phyloP scores from a whole-genome alignment of 2,797 vertebrate species.

The Acanthurus tractus region DNA sequence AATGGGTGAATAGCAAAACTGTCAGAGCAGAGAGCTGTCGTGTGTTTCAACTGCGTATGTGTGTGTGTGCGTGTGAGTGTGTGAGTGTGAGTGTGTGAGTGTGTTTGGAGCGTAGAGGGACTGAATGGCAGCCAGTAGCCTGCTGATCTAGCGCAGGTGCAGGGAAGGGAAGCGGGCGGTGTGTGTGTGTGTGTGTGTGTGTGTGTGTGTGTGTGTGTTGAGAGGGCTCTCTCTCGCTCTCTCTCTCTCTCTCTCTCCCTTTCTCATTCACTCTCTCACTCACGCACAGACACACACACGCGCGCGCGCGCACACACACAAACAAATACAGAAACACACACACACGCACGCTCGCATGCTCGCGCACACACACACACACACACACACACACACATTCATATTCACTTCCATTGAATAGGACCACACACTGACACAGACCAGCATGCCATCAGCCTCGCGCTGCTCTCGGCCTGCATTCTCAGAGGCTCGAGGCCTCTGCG shows the following conservation, averaged over 20 bases:
- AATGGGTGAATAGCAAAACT: conserved; percentile 66
- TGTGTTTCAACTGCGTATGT: conserved; percentile 26
- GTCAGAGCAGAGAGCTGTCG: conserved; percentile 62
- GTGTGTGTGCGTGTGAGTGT: conserved; percentile 23
- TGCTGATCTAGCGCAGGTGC: conserved; percentile 97
- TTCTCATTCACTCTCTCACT: not conserved
- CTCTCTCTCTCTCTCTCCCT: conserved; percentile 15
- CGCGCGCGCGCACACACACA: not conserved
- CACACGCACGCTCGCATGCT: no score
- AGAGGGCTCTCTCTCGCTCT: conserved; percentile 7
- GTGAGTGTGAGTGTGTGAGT: conserved; percentile 36
- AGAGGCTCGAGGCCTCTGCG: conserved; percentile 59
- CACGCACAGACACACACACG: not conserved
- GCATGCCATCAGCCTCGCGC: conserved; percentile 91
- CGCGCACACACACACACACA: not conserved
- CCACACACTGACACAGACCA: conserved; percentile 96
- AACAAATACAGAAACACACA: not conserved
- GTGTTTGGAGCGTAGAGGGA: conserved; percentile 67
- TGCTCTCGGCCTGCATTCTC: conserved; percentile 82
- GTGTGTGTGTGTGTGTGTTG: not conserved
- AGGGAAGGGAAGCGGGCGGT: conserved; percentile 86
- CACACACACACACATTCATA: conserved; percentile 24
- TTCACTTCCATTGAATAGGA: conserved; percentile 90
- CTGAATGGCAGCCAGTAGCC: conserved; percentile 94
- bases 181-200: conserved; percentile 62